Evolutionary conservation across 2,888 invertebrate species (phyloP), one percentile per base, ranked within the genome.

Genomic region (Hirtodrosophila duncani): DNA sequence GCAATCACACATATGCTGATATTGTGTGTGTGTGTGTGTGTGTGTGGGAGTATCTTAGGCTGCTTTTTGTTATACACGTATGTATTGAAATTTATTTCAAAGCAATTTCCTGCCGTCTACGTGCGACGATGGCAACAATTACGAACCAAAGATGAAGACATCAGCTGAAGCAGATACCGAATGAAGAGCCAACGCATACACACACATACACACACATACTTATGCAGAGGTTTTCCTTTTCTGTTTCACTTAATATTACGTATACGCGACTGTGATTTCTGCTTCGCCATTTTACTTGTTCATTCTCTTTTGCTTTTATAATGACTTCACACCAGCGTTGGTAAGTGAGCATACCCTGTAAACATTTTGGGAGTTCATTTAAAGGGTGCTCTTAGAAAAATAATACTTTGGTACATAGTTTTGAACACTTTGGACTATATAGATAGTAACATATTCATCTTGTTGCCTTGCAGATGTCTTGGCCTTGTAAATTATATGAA

Each of bases 21-120:
- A 17, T 31, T 20, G 26, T 7, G n/a, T n/a, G 18, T 57, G 38
- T 26, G 30, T 14, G 44, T 24, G 21, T 27, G 21, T 16, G 36
- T 21, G n/a, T 26, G 9, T 29, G 11, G 20, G 4, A 10, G 37
- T 39, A 17, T 56, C 57, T 48, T 57, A 42, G 57, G 57, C 48
- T 58, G 51, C 52, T 66, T 72, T 65, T 72, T 72, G 66, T 78
- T 71, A n/a, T n/a, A n/a, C n/a, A n/a, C n/a, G n/a, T n/a, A n/a
- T n/a, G 79, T 72, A 74, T 72, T 78, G 70, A 78, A 74, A 74
- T 74, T 74, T 78, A 78, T 74, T 74, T 74, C 79, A 79, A 74
- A 78, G 72, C 72, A 78, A 74, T 74, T 74, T 74, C 79, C 72
- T 75, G 67, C 79, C 70, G 67, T 70, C 75, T 78, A 70, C 79